These are phyloP conservation scores for Cremastobaeus sp. DNA, from an alignment of 2,888 invertebrate species.

Conservation along the genomic window DNA sequence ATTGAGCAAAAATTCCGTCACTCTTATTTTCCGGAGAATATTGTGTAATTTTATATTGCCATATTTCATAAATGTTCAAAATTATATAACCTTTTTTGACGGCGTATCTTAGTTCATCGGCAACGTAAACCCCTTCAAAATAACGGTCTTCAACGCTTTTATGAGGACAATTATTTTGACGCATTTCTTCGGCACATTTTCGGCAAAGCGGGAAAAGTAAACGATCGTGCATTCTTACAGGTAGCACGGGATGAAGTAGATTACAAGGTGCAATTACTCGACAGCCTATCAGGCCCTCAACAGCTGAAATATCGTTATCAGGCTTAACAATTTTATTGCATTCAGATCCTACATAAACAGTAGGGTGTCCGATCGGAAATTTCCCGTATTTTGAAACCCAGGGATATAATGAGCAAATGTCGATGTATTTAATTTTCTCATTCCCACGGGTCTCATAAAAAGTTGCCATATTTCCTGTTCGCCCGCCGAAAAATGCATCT, in stretches of 20 bases:
- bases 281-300: constrained; percentile 66
- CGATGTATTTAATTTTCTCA: constrained; percentile 51
- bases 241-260: constrained; percentile 69
- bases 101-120: constrained; percentile 70
- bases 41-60: constrained; percentile 63
- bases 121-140: constrained; percentile 58
- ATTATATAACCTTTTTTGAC: constrained; percentile 68
- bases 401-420: constrained; percentile 66
- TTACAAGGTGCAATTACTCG: constrained; percentile 62
- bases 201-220: constrained; percentile 72
- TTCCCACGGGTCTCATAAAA: neutral
- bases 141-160: neutral
- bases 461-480: constrained; percentile 6
- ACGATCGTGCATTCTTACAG: constrained; percentile 64
- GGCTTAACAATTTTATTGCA: constrained; percentile 19
- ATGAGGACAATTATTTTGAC: constrained; percentile 20
- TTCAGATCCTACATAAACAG: constrained; percentile 48
- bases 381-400: constrained; percentile 66
- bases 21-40: too few relatives aligned
- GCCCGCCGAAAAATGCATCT: constrained; percentile 20
- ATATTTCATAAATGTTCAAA: constrained; percentile 68
- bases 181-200: constrained; percentile 66
- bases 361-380: constrained; percentile 68
- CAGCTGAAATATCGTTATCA: constrained; percentile 14
- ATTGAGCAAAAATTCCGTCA: too few relatives aligned